A percentile compares a stretch with the other conserved stretches of the same genome.
These are phyloP conservation scores for Poeciliopsis occidentalis DNA, from an alignment of 2,113 vertebrate species.

Conservation along the genomic window DNA sequence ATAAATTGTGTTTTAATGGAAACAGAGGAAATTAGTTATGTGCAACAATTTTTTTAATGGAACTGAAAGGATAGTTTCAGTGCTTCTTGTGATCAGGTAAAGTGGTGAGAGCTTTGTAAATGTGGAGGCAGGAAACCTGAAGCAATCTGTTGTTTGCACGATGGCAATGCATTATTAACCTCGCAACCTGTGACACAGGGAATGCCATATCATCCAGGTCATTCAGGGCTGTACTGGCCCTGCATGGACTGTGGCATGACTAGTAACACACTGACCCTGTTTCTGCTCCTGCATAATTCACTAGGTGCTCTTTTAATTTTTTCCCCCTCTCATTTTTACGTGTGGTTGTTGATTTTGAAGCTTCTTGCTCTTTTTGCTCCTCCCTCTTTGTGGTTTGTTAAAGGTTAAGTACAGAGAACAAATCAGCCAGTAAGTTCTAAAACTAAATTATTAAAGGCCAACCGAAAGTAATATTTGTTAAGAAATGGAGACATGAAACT, in stretches of 20 bases:
- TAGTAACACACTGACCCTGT: neutral
- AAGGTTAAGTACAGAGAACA: neutral
- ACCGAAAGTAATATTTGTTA: neutral
- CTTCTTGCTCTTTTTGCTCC: neutral
- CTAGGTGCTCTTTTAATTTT: neutral
- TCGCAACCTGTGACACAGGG: neutral
- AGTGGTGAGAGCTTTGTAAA: neutral
- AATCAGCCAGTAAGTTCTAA: neutral
- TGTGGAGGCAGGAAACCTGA: slow-evolving; percentile 1
- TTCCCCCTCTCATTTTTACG: too few relatives aligned
- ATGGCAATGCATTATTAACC: slow-evolving; percentile 33
- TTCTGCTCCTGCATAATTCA: neutral
- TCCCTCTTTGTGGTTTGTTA: neutral
- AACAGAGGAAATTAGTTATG: too few relatives aligned
- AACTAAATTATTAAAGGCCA: neutral
- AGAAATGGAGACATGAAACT: neutral
- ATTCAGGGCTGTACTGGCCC: slow-evolving; percentile 33
- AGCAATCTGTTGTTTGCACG: slow-evolving; percentile 6
- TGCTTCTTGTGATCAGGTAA: neutral
- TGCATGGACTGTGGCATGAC: slow-evolving; percentile 34
- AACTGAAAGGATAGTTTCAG: too few relatives aligned
- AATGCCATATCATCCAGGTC: neutral
- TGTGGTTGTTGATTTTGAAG: neutral
- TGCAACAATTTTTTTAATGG: too few relatives aligned
- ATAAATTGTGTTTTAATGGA: too few relatives aligned